These are phyloP conservation scores for Cassiopea xamachana DNA, from an alignment of 30 jellyfish, hydroid and myxozoan genomes.

Conservation along the genomic window DNA sequence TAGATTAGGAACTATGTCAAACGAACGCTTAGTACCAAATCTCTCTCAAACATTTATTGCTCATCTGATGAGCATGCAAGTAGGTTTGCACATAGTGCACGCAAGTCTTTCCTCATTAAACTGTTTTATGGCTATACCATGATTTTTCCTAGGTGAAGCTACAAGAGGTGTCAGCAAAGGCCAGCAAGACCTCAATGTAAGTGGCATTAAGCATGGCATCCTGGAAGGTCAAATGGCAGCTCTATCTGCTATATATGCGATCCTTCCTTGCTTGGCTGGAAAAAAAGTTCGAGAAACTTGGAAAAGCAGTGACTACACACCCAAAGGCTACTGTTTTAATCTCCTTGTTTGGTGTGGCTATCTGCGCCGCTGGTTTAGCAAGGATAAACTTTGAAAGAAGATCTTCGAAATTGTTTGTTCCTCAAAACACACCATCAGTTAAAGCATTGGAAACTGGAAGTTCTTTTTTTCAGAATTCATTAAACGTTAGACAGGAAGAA, in stretches of 20 bases:
- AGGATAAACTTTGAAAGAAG: conserved; percentile 24
- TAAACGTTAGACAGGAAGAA: conserved; percentile 52
- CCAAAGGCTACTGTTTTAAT: conserved; percentile 28
- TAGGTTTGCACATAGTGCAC: too few species aligned
- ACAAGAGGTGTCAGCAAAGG: too few species aligned
- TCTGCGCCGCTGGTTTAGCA: conserved; percentile 27
- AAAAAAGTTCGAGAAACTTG: conserved; percentile 23
- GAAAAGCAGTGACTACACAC: conserved; percentile 19
- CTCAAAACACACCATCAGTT: conserved; percentile 52
- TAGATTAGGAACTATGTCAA: too few species aligned
- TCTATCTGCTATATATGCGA: conserved; percentile 1
- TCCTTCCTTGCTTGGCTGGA: conserved; percentile 15
- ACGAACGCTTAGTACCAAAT: too few species aligned
- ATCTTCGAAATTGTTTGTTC: conserved; percentile 34
- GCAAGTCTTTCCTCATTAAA: too few species aligned
- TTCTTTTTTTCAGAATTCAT: conserved; percentile 22
- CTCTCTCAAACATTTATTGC: too few species aligned
- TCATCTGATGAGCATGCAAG: too few species aligned
- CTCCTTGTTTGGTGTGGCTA: conserved; percentile 13
- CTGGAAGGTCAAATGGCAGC: neutral
- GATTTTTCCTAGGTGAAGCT: too few species aligned
- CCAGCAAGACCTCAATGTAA: too few species aligned
- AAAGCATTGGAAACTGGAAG: conserved; percentile 42
- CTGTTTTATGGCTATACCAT: too few species aligned
- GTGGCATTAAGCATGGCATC: too few species aligned